Base-by-base conservation (phyloP, 2,888 invertebrate species). In the Punctoribates punctum region DNA sequence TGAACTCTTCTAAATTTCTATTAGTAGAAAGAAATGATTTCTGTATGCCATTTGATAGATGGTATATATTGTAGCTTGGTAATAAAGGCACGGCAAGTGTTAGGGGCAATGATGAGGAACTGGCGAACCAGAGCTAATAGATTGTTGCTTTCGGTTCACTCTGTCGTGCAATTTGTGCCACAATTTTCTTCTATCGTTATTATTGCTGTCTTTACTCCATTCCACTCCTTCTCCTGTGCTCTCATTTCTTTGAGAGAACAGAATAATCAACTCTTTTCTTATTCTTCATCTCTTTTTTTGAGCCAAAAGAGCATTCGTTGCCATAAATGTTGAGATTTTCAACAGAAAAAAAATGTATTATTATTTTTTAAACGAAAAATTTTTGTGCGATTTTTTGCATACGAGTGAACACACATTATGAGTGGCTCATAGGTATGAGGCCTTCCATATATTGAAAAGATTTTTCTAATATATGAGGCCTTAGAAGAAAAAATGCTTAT, bases 141-240 rank as follows among this genome's bases (percentile, higher is more conserved):
- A 51, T 51, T 51, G 51, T 51, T 51, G 51, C 51, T 9, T 20
- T 51, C 51, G n/a, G n/a, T 51, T 17, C 20, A 20, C 51, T 51
- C 51, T 51, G 17, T 20, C 17, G 51, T n/a, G 17, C 51, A 51
- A 51, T 51, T 51, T 51, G 51, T 51, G 51, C 51, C n/a, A 11
- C 51, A 51, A 51, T 51, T n/a, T 51, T 51, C 51, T 51, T n/a
- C 51, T 51, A 51, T 51, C 20, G 20, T 51, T 51, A 51, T 51
- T 51, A 51, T 51, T 51, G 17, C 20, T 51, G 17, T 51, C 51
- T 48, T 48, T 42, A 42, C 42, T 42, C 42, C 34, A n/a, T 34
- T 42, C 13, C 51, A 51, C n/a, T 51, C 51, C 51, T 51, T 51
- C 20, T 51, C 46, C 46, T 48, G 51, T n/a, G 42, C 13, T 42